A percentile compares a stretch with the other conserved stretches of the same genome.
phyloP scores from a whole-genome alignment of 2,113 vertebrate species.

The Rynchops niger region DNA sequence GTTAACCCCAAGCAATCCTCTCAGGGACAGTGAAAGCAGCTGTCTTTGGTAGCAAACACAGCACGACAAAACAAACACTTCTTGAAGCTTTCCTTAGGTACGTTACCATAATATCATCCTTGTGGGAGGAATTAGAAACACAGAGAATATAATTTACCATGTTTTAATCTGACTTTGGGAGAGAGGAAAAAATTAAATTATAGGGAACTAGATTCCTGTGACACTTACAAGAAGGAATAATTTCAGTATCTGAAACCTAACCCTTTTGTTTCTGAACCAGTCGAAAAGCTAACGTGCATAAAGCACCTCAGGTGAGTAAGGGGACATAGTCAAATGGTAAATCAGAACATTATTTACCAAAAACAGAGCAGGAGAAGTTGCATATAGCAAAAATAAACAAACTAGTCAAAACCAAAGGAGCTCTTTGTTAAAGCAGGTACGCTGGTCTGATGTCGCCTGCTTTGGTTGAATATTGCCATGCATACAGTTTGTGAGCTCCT shows the following conservation, averaged over 20 bases:
- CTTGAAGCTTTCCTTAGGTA: slow-evolving; percentile 40
- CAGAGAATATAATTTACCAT: slow-evolving; percentile 36
- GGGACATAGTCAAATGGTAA: not conserved
- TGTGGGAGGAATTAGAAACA: slow-evolving; percentile 47
- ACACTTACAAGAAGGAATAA: slow-evolving; percentile 13
- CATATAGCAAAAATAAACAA: slow-evolving; percentile 10
- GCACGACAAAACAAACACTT: slow-evolving; percentile 39
- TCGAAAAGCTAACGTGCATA: not conserved
- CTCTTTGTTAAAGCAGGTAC: not conserved
- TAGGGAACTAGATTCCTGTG: slow-evolving; percentile 31
- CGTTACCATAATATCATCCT: slow-evolving; percentile 3
- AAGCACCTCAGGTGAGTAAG: not conserved
- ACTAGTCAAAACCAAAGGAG: not conserved
- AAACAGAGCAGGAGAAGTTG: not conserved
- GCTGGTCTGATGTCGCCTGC: not conserved
- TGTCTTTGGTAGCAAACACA: slow-evolving; percentile 70
- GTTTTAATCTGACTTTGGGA: slow-evolving; percentile 62
- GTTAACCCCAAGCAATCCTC: slow-evolving; percentile 72
- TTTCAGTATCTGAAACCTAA: slow-evolving; percentile 15
- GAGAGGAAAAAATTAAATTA: slow-evolving; percentile 36
- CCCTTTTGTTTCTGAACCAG: not conserved
- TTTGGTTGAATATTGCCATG: not conserved
- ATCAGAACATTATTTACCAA: not conserved
- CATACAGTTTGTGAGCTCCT: not conserved
- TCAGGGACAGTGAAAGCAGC: slow-evolving; percentile 65